Evolutionary conservation across 2,888 invertebrate genomes (phyloP).

Genomic region (Epinotia brunnichana): DNA sequence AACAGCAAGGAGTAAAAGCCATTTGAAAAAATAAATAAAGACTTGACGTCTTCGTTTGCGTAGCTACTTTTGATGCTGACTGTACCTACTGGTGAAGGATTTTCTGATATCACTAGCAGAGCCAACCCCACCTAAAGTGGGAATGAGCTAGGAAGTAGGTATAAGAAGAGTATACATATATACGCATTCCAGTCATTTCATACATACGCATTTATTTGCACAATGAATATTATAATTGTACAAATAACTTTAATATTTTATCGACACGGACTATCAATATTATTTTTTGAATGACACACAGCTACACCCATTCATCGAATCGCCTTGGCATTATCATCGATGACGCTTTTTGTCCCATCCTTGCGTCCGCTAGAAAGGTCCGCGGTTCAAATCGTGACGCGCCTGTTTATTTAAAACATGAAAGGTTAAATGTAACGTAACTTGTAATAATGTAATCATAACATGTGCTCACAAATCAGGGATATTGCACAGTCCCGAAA

Average conservation of each 20-base stretch:
- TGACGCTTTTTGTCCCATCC: constrained; percentile 21
- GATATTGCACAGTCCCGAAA: too few relatives aligned
- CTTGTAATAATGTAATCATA: constrained; percentile 12
- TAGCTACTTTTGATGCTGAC: too few relatives aligned
- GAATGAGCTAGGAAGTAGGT: too few relatives aligned
- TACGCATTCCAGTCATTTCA: too few relatives aligned
- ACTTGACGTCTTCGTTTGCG: too few relatives aligned
- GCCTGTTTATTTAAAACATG: constrained; percentile 15
- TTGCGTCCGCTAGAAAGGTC: constrained; percentile 15
- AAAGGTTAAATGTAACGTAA: constrained; percentile 28
- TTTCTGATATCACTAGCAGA: too few relatives aligned
- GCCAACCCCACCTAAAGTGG: too few relatives aligned
- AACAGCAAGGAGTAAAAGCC: too few relatives aligned
- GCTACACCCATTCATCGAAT: neutral
- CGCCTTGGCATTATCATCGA: constrained; percentile 28
- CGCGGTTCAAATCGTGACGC: constrained; percentile 20
- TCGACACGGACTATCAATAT: neutral
- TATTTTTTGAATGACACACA: constrained; percentile 4
- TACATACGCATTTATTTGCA: too few relatives aligned
- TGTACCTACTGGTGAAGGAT: too few relatives aligned
- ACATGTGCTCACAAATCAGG: constrained; percentile 13
- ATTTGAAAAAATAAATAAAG: too few relatives aligned
- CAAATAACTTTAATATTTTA: neutral
- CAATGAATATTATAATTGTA: neutral
- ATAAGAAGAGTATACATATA: too few relatives aligned